Percentiles rank a stretch among this genome's conserved stretches.
phyloP scores from a whole-genome alignment of 2,113 vertebrate species.

The Salvelinus alpinus region DNA sequence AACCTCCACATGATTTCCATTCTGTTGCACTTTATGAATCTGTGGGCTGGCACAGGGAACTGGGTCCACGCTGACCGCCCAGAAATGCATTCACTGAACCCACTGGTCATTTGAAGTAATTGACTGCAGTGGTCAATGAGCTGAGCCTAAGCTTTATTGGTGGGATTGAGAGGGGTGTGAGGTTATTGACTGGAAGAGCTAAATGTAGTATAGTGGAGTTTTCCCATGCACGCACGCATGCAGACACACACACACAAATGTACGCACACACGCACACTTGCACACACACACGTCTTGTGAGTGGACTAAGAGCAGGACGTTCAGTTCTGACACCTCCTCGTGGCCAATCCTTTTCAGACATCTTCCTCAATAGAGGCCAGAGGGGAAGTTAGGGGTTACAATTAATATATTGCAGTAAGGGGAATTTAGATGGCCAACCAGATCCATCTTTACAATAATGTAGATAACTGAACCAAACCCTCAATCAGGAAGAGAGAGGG shows the following conservation, averaged over 20 bases:
- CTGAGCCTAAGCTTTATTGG: too few relatives aligned
- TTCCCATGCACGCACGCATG: background rate
- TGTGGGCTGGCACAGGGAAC: background rate
- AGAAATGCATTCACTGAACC: too few relatives aligned
- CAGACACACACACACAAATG: background rate
- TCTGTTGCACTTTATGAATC: too few relatives aligned
- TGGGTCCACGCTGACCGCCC: background rate
- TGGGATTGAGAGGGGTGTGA: too few relatives aligned
- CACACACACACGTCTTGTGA: background rate
- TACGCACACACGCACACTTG: background rate
- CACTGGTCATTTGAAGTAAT: too few relatives aligned
- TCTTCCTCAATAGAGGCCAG: conserved; percentile 4
- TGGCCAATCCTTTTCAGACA: background rate
- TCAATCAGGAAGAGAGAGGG: conserved; percentile 53
- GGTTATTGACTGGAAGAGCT: too few relatives aligned
- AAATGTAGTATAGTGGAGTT: too few relatives aligned
- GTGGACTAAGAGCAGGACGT: background rate
- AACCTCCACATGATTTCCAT: too few relatives aligned
- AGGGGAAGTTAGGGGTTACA: conserved; percentile 81
- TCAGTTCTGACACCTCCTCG: background rate
- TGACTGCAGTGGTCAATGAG: too few relatives aligned
- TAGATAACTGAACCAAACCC: conserved; percentile 87
- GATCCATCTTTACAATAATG: conserved; percentile 43
- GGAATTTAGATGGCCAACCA: conserved; percentile 84
- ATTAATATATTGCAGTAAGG: conserved; percentile 87